Conservation (phyloP, 2,888 invertebrate species). For the Drosophila subsilvestris region DNA sequence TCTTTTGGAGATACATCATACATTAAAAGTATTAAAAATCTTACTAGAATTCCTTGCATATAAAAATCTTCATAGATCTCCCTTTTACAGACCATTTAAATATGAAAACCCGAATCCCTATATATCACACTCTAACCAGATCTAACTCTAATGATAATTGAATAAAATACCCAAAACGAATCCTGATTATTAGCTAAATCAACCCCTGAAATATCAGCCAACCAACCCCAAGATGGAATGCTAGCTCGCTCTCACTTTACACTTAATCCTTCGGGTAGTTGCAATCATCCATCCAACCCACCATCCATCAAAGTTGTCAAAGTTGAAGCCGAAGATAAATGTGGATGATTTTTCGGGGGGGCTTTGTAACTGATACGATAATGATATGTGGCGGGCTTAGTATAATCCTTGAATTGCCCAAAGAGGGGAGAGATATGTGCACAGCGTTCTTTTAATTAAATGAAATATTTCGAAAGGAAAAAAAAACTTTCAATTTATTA, state of each 20-base stretch:
- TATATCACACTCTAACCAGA: constrained; percentile 1
- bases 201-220: constrained; percentile 10
- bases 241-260: background rate
- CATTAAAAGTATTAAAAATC: too few species aligned
- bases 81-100: background rate
- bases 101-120: too few species aligned
- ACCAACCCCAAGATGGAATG: background rate
- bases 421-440: background rate
- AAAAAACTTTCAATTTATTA: background rate
- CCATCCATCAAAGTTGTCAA: constrained; percentile 22
- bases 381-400: background rate
- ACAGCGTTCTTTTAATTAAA: background rate
- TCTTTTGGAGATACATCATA: too few species aligned
- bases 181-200: constrained; percentile 27
- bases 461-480: background rate
- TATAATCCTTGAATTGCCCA: background rate
- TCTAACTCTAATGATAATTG: constrained; percentile 7
- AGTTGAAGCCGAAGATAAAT: constrained; percentile 27
- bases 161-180: constrained; percentile 24
- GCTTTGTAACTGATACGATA: constrained; percentile 20
- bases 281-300: constrained; percentile 17
- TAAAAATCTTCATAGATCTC: background rate
- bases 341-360: constrained; percentile 21
- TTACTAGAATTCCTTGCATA: too few species aligned
- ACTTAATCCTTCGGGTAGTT: constrained; percentile 17